A percentile compares a stretch with the other conserved stretches of the same genome.
These are phyloP conservation scores for Meganola albula DNA, from an alignment of 2,888 invertebrate genomes.

Conservation along the genomic window DNA sequence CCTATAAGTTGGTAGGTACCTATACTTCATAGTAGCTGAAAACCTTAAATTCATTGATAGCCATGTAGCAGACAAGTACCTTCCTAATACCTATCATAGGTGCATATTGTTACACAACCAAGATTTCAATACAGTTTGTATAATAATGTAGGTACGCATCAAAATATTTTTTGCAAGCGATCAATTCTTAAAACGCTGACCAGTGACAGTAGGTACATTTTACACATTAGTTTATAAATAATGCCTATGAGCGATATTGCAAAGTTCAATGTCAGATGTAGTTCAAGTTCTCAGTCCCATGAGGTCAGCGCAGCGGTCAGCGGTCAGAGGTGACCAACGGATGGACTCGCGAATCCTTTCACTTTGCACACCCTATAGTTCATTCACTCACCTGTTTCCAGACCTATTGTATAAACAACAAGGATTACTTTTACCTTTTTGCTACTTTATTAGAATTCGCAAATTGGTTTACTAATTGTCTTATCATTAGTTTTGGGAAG, in stretches of 20 bases:
- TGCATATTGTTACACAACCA: no score
- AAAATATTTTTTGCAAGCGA: no score
- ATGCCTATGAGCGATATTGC: slow-evolving; percentile 14
- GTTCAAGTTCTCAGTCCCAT: slow-evolving; percentile 68
- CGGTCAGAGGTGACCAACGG: slow-evolving; percentile 75
- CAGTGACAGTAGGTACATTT: no score
- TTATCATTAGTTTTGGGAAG: slow-evolving; percentile 18
- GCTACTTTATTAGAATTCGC: slow-evolving; percentile 18
- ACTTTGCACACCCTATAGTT: slow-evolving; percentile 16
- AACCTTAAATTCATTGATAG: no score
- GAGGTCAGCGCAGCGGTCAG: slow-evolving; percentile 65
- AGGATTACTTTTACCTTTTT: slow-evolving; percentile 17
- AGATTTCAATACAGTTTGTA: no score
- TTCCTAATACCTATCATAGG: no score
- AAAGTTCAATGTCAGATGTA: slow-evolving; percentile 51
- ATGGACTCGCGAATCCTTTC: slow-evolving; percentile 32
- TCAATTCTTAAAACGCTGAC: no score
- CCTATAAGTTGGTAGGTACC: no score
- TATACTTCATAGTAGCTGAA: no score
- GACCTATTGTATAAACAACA: slow-evolving; percentile 24
- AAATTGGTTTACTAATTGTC: slow-evolving; percentile 14
- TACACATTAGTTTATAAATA: slow-evolving; percentile 3
- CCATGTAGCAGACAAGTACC: no score
- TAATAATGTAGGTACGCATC: no score
- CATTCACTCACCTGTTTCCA: slow-evolving; percentile 43